A percentile compares a stretch with the other conserved stretches of the same genome.
Conservation (phyloP, 2,113 vertebrate genomes). For the Neogobius melanostomus region DNA sequence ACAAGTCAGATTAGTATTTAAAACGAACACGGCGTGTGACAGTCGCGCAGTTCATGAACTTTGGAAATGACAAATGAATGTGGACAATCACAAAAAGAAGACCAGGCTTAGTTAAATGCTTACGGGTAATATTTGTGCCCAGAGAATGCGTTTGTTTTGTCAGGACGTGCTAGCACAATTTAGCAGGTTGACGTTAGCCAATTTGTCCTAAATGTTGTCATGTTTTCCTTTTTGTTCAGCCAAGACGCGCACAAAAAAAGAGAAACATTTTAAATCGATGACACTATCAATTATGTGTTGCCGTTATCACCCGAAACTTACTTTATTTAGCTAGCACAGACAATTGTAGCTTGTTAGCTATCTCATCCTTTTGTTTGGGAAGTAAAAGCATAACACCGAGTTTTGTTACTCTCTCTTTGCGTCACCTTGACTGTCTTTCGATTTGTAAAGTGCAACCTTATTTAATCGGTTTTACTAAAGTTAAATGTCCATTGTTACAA, state of each 20-base stretch:
- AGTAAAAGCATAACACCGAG: background rate
- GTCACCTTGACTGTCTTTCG: no score
- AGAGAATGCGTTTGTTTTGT: conserved; percentile 50
- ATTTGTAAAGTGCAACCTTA: background rate
- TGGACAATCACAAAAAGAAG: background rate
- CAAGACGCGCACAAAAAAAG: no score
- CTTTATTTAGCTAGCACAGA: background rate
- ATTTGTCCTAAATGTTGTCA: conserved; percentile 13
- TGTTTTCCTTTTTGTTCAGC: background rate
- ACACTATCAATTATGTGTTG: background rate
- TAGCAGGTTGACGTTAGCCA: conserved; percentile 33
- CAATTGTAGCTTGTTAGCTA: background rate
- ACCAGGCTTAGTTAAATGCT: rapidly evolving
- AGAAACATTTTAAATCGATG: no score
- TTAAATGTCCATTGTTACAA: background rate
- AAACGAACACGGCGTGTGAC: conserved; percentile 5
- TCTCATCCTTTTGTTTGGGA: background rate
- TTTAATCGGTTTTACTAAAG: background rate
- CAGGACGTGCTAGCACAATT: conserved; percentile 39
- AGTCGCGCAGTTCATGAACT: background rate
- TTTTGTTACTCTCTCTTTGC: background rate
- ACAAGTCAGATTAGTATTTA: conserved; percentile 28
- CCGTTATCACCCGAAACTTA: background rate
- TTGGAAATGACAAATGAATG: background rate
- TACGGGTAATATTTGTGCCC: conserved; percentile 11